Evolutionary conservation across 2,888 invertebrate genomes (phyloP).

Genomic region (Hirtodrosophila trivittata): DNA sequence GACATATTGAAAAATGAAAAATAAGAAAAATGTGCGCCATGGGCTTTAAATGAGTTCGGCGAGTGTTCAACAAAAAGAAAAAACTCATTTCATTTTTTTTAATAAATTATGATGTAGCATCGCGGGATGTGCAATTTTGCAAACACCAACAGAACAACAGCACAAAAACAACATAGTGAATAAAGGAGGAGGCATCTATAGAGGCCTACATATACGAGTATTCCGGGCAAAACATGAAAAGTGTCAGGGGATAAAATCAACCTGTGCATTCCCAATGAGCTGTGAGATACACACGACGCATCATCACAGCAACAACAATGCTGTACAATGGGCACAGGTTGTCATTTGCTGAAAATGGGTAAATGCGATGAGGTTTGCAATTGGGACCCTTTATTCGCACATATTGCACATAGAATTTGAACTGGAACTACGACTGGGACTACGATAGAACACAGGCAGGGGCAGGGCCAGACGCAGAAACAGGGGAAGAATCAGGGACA

Average conservation of each 20-base stretch:
- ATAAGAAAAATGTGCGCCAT: constrained; percentile 63
- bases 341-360: constrained; percentile 54
- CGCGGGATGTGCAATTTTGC: constrained; percentile 66
- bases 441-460: neutral
- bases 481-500: neutral
- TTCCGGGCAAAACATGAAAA: constrained; percentile 56
- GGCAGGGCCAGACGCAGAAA: neutral
- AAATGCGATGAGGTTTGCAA: constrained; percentile 45
- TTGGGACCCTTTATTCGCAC: constrained; percentile 61
- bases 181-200: no score
- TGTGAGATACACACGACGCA: constrained; percentile 60
- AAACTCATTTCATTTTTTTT: constrained; percentile 71
- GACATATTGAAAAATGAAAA: constrained; percentile 65
- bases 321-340: constrained; percentile 53
- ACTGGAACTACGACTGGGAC: neutral
- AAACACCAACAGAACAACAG: constrained; percentile 20
- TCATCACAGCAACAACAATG: constrained; percentile 24
- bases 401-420: constrained; percentile 46
- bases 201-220: constrained; percentile 26
- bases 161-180: neutral
- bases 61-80: constrained; percentile 30
- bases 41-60: constrained; percentile 59
- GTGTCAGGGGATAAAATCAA: constrained; percentile 76
- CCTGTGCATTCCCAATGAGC: constrained; percentile 80
- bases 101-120: constrained; percentile 79